Evolutionary conservation across 2,113 vertebrate genomes (phyloP).

Genomic region (Ciconia maguari): DNA sequence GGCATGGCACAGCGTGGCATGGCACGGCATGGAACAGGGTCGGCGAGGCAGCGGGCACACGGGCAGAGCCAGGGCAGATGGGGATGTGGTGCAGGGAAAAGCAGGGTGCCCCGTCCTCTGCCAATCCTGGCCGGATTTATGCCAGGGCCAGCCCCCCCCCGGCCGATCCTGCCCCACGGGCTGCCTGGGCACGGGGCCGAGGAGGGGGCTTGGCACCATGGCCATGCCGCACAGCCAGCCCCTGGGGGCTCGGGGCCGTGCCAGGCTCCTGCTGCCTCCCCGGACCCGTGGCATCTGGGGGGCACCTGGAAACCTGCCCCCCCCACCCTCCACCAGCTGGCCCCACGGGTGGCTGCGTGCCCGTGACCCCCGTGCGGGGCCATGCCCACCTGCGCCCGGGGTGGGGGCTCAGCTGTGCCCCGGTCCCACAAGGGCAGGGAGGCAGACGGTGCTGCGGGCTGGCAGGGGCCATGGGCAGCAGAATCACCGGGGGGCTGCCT

Average conservation of each 20-base stretch:
- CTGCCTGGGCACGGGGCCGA: accelerated
- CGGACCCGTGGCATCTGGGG: neutral
- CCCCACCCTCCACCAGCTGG: neutral
- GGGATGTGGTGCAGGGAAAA: neutral
- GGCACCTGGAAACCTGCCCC: neutral
- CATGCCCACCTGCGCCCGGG: neutral
- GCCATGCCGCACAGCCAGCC: neutral
- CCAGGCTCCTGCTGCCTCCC: neutral
- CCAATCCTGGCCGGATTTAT: accelerated
- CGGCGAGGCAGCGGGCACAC: neutral
- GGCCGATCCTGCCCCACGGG: neutral
- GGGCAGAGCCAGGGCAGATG: neutral
- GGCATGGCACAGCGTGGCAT: neutral
- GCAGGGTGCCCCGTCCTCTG: neutral
- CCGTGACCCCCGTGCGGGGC: neutral
- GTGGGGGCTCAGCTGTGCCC: neutral
- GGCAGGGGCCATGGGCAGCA: neutral
- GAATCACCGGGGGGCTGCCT: neutral
- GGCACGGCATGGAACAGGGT: neutral
- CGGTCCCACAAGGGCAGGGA: neutral
- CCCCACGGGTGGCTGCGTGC: neutral
- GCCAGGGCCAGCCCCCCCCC: neutral
- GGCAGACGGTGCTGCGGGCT: neutral
- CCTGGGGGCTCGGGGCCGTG: neutral
- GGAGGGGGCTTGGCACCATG: neutral